Conservation (phyloP, 2,888 invertebrate genomes). For the Tinea pellionella region DNA sequence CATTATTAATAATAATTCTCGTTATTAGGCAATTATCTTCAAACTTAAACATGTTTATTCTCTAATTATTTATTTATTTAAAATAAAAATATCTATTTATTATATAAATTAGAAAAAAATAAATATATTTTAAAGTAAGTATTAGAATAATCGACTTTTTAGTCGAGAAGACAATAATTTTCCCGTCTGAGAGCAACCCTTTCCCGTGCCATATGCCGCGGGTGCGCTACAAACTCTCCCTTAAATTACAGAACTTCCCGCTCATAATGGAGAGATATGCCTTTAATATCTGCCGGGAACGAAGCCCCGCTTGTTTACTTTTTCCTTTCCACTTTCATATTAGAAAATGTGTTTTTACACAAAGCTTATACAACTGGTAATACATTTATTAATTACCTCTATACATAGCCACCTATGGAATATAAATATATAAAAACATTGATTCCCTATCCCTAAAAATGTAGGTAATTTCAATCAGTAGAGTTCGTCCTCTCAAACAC, state of each 20-base stretch:
- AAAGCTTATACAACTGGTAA: neutral
- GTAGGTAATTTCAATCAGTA: slow-evolving; percentile 4
- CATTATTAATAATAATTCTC: no score
- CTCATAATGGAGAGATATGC: slow-evolving; percentile 70
- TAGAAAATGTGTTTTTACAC: slow-evolving; percentile 36
- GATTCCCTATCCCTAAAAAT: neutral
- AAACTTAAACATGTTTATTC: no score
- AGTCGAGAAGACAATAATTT: neutral
- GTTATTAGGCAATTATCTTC: no score
- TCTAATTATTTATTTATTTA: no score
- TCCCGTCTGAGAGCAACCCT: slow-evolving; percentile 32
- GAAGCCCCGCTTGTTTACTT: slow-evolving; percentile 56
- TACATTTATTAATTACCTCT: slow-evolving; percentile 5
- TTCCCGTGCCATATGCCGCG: slow-evolving; percentile 58
- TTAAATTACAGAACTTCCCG: slow-evolving; percentile 68
- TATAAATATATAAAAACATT: neutral
- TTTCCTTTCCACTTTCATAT: slow-evolving; percentile 38
- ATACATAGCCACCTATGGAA: no score
- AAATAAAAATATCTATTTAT: no score
- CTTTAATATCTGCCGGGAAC: slow-evolving; percentile 67
- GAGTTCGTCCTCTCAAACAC: neutral
- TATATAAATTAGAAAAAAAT: neutral
- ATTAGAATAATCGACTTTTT: neutral
- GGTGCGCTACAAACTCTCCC: slow-evolving; percentile 37
- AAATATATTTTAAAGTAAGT: neutral